phyloP scores from a whole-genome alignment of 2,113 vertebrate genomes.

The Eubucco bourcierii region DNA sequence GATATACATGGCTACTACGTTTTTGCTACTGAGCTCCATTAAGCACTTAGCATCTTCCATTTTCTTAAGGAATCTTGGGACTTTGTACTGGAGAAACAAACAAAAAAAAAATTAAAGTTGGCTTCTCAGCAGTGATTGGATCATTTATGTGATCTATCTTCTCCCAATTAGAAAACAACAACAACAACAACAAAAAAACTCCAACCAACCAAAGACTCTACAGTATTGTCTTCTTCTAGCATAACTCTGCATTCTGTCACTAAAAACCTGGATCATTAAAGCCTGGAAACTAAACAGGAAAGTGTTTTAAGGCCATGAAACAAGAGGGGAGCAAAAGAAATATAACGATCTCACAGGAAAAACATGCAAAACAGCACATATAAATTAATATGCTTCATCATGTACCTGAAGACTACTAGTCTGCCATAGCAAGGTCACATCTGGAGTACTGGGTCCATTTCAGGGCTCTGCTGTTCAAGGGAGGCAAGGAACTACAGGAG shows the following conservation, averaged over 20 bases:
- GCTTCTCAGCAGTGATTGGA: neutral
- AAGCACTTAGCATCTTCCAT: neutral
- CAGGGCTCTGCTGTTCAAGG: no score
- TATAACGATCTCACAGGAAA: neutral
- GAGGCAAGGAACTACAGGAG: no score
- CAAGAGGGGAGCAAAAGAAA: neutral
- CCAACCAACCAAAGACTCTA: neutral
- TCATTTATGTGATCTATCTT: constrained; percentile 10
- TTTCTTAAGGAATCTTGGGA: neutral
- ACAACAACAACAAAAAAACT: neutral
- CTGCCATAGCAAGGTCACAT: no score
- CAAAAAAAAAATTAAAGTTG: neutral
- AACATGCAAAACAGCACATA: neutral
- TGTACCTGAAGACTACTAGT: neutral
- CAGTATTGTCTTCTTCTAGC: neutral
- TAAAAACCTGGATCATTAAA: neutral
- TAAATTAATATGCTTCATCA: neutral
- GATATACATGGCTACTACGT: neutral
- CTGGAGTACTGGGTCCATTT: no score
- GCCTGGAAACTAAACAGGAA: neutral
- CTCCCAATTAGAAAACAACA: neutral
- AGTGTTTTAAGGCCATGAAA: neutral
- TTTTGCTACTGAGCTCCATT: neutral
- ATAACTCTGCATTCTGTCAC: neutral
- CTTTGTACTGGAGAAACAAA: neutral